Conservation (phyloP, 2,888 invertebrate genomes). For the Thereva unica region DNA sequence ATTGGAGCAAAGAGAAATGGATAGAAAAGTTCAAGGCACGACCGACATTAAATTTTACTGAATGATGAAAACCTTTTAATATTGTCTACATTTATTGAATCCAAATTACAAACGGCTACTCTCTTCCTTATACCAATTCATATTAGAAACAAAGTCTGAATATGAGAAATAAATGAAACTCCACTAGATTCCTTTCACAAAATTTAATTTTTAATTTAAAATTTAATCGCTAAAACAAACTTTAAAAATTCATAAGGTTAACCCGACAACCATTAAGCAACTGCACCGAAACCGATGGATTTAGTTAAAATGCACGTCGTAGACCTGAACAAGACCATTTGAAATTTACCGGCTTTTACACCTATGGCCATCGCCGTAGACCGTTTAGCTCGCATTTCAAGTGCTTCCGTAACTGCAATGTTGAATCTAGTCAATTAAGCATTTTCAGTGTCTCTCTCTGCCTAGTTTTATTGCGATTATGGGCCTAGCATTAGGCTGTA, state of each 20-base stretch:
- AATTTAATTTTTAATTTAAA: too few species aligned
- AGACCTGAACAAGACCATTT: constrained; percentile 5
- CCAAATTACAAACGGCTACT: too few species aligned
- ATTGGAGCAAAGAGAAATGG: too few species aligned
- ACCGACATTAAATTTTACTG: too few species aligned
- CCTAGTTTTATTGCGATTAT: too few species aligned
- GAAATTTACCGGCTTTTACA: constrained; percentile 6
- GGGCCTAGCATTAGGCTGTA: constrained; percentile 1
- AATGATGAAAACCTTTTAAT: too few species aligned
- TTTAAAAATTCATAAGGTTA: not conserved
- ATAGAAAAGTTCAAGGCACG: too few species aligned
- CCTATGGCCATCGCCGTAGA: constrained; percentile 23
- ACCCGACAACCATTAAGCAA: not conserved
- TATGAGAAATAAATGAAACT: too few species aligned
- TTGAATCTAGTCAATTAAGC: constrained; percentile 22
- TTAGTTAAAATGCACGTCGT: constrained; percentile 6
- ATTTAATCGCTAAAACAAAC: not conserved
- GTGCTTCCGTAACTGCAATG: constrained; percentile 26
- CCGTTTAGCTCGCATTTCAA: constrained; percentile 13
- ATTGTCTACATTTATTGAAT: too few species aligned
- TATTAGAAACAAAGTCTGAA: too few species aligned
- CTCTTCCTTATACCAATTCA: too few species aligned
- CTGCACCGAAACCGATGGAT: not conserved
- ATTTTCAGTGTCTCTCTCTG: constrained; percentile 17
- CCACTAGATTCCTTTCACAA: too few species aligned